A percentile compares a stretch with the other conserved stretches of the same genome.
These are phyloP conservation scores for Sebastolobus altivelis DNA, from an alignment of 2,797 vertebrate genomes.

Conservation along the genomic window DNA sequence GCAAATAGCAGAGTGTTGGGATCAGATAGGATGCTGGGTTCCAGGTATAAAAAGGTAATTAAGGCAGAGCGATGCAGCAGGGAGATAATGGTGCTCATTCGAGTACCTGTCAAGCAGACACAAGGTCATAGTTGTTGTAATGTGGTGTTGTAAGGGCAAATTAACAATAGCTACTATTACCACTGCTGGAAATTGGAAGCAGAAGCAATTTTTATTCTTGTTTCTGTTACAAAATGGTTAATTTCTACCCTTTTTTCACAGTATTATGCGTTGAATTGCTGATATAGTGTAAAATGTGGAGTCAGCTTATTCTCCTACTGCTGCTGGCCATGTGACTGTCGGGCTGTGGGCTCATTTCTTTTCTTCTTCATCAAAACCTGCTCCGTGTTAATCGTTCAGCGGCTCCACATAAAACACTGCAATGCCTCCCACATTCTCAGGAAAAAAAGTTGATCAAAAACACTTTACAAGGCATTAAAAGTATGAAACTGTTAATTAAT, in stretches of 20 bases:
- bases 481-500: not conserved
- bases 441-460: not conserved
- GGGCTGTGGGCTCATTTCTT: not conserved
- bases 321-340: not conserved
- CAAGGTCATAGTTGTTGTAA: not conserved
- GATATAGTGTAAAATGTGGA: not conserved
- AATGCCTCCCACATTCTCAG: not conserved
- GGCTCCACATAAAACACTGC: not conserved
- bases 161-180: not conserved
- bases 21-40: slow-evolving; percentile 8
- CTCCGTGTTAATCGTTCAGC: not conserved
- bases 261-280: not conserved
- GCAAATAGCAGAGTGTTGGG: not conserved
- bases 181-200: not conserved
- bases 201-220: not conserved
- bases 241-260: not conserved
- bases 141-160: not conserved
- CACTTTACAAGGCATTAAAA: not conserved
- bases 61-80: not conserved
- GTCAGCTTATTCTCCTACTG: not conserved
- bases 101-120: not conserved
- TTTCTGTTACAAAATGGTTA: not conserved
- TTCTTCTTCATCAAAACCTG: not conserved
- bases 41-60: not conserved
- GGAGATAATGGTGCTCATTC: not conserved